A percentile compares a stretch with the other conserved stretches of the same genome.
Evolutionary conservation across 1,140 invertebrate species (phyloP).

Genomic region (Zaprionus nigranus): DNA sequence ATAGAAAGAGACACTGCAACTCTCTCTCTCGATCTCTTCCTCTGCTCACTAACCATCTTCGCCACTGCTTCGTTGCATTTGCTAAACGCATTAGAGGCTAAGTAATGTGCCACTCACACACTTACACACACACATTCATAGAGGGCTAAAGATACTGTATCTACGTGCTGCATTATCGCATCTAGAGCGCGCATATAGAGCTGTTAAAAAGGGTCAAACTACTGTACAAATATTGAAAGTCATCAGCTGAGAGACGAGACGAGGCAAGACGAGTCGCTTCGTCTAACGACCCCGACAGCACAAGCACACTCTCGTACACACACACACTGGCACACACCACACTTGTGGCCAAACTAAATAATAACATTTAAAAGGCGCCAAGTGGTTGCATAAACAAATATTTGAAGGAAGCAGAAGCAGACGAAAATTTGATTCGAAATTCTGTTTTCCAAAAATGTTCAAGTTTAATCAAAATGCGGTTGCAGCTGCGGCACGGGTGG

Average conservation of each 20-base stretch:
- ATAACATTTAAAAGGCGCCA: slow-evolving; percentile 84
- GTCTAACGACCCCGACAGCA: slow-evolving; percentile 46
- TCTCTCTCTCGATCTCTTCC: background rate
- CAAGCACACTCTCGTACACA: slow-evolving; percentile 22
- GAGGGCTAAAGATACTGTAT: slow-evolving; percentile 48
- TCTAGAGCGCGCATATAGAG: slow-evolving; percentile 56
- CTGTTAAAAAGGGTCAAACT: slow-evolving; percentile 81
- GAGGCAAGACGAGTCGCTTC: slow-evolving; percentile 18
- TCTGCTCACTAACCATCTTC: background rate
- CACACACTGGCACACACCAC: slow-evolving; percentile 4
- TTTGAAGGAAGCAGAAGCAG: slow-evolving; percentile 45
- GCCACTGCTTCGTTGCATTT: slow-evolving; percentile 22
- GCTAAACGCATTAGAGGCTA: slow-evolving; percentile 52
- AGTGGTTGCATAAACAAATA: slow-evolving; percentile 84
- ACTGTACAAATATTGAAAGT: slow-evolving; percentile 77
- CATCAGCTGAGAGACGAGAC: slow-evolving; percentile 42
- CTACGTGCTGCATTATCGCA: slow-evolving; percentile 50
- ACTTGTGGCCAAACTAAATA: slow-evolving; percentile 79
- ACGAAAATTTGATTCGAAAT: slow-evolving; percentile 31
- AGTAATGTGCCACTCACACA: slow-evolving; percentile 44
- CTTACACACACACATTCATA: no score
- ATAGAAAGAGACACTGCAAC: background rate
- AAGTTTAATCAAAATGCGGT: slow-evolving; percentile 47
- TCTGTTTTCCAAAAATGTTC: slow-evolving; percentile 22
- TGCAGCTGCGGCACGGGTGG: slow-evolving; percentile 41